phyloP scores from a whole-genome alignment of 2,888 invertebrate species.

The Acanthosoma haemorrhoidale region DNA sequence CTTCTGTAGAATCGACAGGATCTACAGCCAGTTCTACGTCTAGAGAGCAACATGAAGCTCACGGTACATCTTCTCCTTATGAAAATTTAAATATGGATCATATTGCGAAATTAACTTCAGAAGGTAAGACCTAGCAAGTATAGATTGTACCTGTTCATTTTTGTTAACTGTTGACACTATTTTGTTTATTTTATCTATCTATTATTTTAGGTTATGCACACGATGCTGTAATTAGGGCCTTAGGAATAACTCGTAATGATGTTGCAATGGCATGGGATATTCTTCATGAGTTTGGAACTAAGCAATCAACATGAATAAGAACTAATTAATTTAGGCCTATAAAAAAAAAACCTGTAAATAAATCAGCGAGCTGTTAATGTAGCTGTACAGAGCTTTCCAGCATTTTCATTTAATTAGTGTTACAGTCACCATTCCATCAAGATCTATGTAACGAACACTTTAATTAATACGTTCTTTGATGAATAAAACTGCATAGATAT shows the following conservation, averaged over 20 bases:
- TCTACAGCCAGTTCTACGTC: conserved; percentile 32
- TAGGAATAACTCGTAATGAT: conserved; percentile 89
- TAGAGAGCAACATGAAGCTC: conserved; percentile 29
- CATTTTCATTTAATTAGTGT: not conserved
- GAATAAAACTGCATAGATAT: not conserved
- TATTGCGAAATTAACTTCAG: conserved; percentile 78
- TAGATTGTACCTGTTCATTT: not conserved
- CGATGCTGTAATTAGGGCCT: conserved; percentile 82
- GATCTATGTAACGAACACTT: not conserved
- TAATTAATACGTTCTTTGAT: not conserved
- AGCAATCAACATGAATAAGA: conserved; percentile 44
- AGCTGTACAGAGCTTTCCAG: conserved; percentile 12
- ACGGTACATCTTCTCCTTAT: conserved; percentile 49
- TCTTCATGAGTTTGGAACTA: conserved; percentile 79
- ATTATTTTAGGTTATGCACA: conserved; percentile 62
- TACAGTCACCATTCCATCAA: not conserved
- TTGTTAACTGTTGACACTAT: not conserved
- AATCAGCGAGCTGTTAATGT: not conserved
- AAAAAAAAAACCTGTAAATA: not conserved
- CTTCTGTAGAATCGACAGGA: conserved; percentile 40
- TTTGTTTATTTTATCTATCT: not conserved
- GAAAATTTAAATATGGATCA: conserved; percentile 89
- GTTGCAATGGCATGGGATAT: conserved; percentile 94
- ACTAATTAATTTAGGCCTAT: not conserved
- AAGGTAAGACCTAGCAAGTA: conserved; percentile 49